phyloP scores from a whole-genome alignment of 2,113 vertebrate species.

The Melanerpes formicivorus region DNA sequence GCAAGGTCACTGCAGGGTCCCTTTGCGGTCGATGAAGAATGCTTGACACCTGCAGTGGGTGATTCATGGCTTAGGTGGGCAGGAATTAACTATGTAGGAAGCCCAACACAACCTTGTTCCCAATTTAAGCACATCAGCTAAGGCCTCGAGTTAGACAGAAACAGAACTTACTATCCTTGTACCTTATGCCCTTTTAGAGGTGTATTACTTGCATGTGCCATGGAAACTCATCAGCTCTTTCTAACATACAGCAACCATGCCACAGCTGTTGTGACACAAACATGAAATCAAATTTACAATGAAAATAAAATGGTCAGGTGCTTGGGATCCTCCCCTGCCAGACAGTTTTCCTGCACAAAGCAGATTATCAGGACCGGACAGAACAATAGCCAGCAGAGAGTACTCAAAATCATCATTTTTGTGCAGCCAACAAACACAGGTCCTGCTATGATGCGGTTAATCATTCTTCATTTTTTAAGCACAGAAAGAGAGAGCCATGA shows the following conservation, averaged over 20 bases:
- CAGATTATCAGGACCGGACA: neutral
- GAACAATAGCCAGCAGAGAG: neutral
- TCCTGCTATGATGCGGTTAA: neutral
- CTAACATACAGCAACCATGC: neutral
- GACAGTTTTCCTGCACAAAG: neutral
- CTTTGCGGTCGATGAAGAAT: neutral
- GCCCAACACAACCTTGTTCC: constrained; percentile 23
- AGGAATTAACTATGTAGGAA: neutral
- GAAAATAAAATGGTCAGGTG: neutral
- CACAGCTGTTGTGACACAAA: neutral
- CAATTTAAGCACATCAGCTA: constrained; percentile 15
- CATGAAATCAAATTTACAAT: neutral
- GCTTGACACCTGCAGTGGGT: neutral
- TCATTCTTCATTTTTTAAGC: neutral
- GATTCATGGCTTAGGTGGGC: constrained; percentile 11
- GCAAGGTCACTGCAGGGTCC: neutral
- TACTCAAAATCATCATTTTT: neutral
- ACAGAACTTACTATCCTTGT: neutral
- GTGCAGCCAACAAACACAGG: neutral
- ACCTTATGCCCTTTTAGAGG: neutral
- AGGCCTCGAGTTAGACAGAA: neutral
- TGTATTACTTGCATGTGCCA: neutral
- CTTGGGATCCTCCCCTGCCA: neutral
- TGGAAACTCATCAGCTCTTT: neutral
- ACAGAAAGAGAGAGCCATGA: neutral